Evolutionary conservation across 1,140 invertebrate genomes (phyloP), one percentile per base, ranked within the genome.

Genomic region (Wiebesia pumilae): DNA sequence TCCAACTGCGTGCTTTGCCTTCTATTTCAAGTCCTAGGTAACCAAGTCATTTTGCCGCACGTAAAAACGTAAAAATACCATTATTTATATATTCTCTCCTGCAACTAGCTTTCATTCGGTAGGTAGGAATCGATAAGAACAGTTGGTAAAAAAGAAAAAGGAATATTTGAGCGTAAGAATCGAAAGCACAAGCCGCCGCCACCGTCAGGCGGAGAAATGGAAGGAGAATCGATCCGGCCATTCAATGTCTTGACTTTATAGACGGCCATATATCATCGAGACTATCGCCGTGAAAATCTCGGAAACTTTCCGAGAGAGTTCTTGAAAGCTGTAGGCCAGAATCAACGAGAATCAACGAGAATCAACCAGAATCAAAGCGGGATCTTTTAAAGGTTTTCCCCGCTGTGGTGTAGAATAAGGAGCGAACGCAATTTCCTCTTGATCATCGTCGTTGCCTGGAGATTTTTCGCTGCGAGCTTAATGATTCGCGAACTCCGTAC

Each of bases 191-290:
- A 89, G 88, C 83, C 16, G 33, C 43, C 47, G 85, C 87, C 86
- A 86, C 81, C 88, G 87, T 78, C 84, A 89, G 86, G 54, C 83
- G 86, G 87, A 90, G 89, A 91, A 91, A 90, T 88, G 89, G 88
- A 90, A 89, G 83, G 88, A 87, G 85, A 85, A 91, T 92, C 90
- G 91, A 92, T 92, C 89, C 82, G 86, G 89, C 85, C 89, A 90
- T 90, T 91, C 90, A 91, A 92, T 93, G 91, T 93, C 91, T 92
- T 90, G 88, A 89, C 89, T 91, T 92, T 92, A 93, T 93, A 92
- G 90, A 90, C 89, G 88, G 90, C 90, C 91, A 88, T 93, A 93
- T 92, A 93, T 93, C 92, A 93, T 93, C 91, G 89, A 89, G 91
- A 89, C 90, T 92, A 92, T 92, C 91, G 88, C 87, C 83, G 83